A percentile compares a stretch with the other conserved stretches of the same genome.
Conservation (phyloP, 2,113 vertebrate species). For the Numida meleagris region DNA sequence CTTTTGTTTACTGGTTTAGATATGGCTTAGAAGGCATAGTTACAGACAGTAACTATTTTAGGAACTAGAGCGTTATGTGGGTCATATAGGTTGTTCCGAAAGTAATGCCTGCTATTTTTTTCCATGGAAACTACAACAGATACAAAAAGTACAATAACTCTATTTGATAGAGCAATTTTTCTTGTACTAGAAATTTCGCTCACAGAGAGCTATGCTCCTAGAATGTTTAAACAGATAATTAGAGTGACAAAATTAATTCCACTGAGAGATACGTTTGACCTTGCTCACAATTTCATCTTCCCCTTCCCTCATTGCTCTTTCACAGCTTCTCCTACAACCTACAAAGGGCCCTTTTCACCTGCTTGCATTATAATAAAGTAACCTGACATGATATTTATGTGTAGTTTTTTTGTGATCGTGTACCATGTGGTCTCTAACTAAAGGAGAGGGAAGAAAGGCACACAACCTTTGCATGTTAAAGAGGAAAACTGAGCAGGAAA, state of each 20-base stretch:
- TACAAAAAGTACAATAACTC: background rate
- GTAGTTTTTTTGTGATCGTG: background rate
- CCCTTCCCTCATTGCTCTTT: background rate
- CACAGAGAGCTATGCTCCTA: background rate
- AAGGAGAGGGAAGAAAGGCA: background rate
- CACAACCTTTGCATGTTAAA: background rate
- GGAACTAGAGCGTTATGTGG: background rate
- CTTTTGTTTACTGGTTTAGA: background rate
- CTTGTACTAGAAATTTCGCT: constrained; percentile 1
- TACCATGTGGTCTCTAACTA: background rate
- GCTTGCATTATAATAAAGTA: background rate
- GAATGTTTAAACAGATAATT: constrained; percentile 37
- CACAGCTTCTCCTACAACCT: background rate
- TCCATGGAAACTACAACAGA: background rate
- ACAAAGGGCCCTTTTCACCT: background rate
- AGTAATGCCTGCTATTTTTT: background rate
- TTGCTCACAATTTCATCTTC: background rate
- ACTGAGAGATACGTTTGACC: background rate
- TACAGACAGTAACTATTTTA: background rate
- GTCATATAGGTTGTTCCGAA: background rate
- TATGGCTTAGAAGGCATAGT: background rate
- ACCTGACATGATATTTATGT: background rate
- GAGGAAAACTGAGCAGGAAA: background rate
- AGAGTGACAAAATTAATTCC: constrained; percentile 33
- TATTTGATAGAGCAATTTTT: background rate